These are phyloP conservation scores for Scomber scombrus DNA, from an alignment of 2,113 vertebrate genomes.

Conservation along the genomic window DNA sequence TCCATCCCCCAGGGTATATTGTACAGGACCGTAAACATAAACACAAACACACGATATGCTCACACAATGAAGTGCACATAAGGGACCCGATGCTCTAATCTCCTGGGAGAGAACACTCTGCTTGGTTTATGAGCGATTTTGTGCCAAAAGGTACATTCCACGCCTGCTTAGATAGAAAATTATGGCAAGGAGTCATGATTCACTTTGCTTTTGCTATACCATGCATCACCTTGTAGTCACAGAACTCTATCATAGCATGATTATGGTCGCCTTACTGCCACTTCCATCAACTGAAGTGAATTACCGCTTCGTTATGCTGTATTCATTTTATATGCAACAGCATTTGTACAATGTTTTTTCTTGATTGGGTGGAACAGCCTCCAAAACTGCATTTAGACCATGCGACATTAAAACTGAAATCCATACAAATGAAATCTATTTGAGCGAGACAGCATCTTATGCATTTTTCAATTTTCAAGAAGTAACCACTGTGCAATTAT, in stretches of 20 bases:
- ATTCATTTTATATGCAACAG: constrained; percentile 45
- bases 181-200: constrained; percentile 48
- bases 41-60: constrained; percentile 57
- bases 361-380: constrained; percentile 41
- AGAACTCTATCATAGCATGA: constrained; percentile 53
- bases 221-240: constrained; percentile 50
- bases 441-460: constrained; percentile 7
- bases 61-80: constrained; percentile 39
- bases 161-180: constrained; percentile 57
- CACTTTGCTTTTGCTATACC: constrained; percentile 43
- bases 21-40: constrained; percentile 68
- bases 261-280: constrained; percentile 49
- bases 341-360: constrained; percentile 40
- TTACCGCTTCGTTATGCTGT: constrained; percentile 57
- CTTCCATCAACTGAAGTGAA: constrained; percentile 65
- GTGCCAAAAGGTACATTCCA: constrained; percentile 68
- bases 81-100: constrained; percentile 64
- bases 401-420: constrained; percentile 48
- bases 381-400: constrained; percentile 24
- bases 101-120: constrained; percentile 64
- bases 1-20: constrained; percentile 68
- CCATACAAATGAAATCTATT: constrained; percentile 50
- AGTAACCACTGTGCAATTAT: constrained; percentile 7
- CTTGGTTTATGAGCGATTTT: constrained; percentile 49
- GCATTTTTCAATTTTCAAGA: constrained; percentile 25